phyloP scores from a whole-genome alignment of 2,797 vertebrate species.

The Phylloscopus collybita region DNA sequence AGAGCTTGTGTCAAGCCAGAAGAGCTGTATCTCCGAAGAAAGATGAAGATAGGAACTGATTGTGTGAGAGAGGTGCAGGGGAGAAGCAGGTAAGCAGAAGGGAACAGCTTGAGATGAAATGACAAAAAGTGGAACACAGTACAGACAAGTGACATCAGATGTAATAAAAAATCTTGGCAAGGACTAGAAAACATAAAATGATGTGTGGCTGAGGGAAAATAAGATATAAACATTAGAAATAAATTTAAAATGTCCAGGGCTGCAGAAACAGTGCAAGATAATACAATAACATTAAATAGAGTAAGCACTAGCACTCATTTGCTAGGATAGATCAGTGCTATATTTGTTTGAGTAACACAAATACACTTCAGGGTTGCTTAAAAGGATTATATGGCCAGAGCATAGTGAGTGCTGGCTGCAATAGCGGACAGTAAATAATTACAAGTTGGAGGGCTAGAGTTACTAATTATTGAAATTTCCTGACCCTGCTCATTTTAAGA shows the following conservation, averaged over 20 bases:
- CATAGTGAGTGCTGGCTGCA: not conserved
- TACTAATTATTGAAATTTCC: not conserved
- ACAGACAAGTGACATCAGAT: not conserved
- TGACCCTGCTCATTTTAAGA: not conserved
- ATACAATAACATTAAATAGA: not conserved
- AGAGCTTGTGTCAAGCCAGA: not conserved
- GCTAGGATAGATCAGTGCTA: not conserved
- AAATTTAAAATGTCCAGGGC: not conserved
- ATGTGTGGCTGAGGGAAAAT: not conserved
- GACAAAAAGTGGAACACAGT: not conserved
- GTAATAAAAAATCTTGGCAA: not conserved
- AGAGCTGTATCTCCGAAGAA: not conserved
- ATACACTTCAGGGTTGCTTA: not conserved
- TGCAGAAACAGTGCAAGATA: not conserved
- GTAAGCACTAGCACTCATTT: not conserved
- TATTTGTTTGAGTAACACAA: not conserved
- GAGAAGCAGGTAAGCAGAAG: not conserved
- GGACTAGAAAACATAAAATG: not conserved
- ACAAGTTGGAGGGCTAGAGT: not conserved
- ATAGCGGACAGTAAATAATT: not conserved
- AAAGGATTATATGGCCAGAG: not conserved
- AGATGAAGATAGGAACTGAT: not conserved
- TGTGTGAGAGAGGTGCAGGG: not conserved
- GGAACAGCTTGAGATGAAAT: not conserved
- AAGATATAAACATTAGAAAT: not conserved